phyloP scores from a whole-genome alignment of 2,797 vertebrate species.

The Parauchenoglanis ngamensis region DNA sequence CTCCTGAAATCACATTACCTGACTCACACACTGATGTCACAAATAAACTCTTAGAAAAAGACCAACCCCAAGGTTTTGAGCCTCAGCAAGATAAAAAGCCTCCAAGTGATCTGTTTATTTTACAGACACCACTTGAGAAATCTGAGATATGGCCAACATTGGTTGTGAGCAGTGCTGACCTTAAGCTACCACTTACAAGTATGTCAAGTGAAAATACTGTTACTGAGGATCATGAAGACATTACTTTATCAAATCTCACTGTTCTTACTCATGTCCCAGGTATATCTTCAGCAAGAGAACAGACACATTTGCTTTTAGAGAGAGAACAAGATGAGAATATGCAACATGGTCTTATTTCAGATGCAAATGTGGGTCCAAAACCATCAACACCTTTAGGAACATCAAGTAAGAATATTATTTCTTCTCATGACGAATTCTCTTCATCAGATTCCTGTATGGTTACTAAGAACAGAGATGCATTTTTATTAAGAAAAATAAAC shows the following conservation, averaged over 20 bases:
- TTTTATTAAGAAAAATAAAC: neutral
- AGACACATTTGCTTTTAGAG: neutral
- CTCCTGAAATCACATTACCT: neutral
- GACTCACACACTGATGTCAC: neutral
- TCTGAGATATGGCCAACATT: neutral
- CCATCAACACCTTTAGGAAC: neutral
- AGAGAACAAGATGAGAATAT: neutral
- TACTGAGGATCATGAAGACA: neutral
- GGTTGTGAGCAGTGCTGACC: neutral
- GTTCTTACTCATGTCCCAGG: neutral
- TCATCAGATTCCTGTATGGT: neutral
- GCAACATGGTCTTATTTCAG: neutral
- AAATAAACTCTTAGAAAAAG: neutral
- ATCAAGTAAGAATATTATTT: constrained; percentile 10
- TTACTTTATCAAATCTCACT: neutral
- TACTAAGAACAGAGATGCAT: neutral
- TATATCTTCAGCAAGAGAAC: constrained; percentile 11
- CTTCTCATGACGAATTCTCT: neutral
- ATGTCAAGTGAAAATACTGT: neutral
- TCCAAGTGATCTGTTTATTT: neutral
- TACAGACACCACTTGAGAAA: neutral
- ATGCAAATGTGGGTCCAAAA: neutral
- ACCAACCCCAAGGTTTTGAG: neutral
- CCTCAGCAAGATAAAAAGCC: neutral
- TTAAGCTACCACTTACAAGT: neutral